phyloP scores from a whole-genome alignment of 2,888 invertebrate species.

The Noctua comes region DNA sequence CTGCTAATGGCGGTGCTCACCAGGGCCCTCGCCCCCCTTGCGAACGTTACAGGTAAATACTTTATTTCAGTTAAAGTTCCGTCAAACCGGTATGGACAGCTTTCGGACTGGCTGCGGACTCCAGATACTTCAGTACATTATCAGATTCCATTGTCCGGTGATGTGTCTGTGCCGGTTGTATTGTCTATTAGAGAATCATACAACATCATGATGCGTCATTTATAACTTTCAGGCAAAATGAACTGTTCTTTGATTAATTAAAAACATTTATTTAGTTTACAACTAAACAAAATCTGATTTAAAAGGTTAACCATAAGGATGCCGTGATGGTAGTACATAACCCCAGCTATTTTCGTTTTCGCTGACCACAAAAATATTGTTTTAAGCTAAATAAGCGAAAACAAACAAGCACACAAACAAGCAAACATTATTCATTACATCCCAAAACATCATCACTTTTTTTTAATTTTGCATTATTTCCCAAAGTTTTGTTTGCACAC shows the following conservation, averaged over 20 bases:
- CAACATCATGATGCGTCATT: neutral
- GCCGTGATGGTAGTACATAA: neutral
- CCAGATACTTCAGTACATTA: neutral
- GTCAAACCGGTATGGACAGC: neutral
- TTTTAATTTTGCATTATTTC: no score
- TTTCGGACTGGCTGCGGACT: neutral
- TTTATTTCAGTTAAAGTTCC: neutral
- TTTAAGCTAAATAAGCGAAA: no score
- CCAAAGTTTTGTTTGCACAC: no score
- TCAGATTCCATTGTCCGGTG: neutral
- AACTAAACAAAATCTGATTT: neutral
- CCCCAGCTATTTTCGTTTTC: neutral
- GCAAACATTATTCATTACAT: no score
- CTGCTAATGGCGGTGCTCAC: conserved; percentile 85
- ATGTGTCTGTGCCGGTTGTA: neutral
- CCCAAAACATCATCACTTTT: no score
- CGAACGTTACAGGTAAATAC: conserved; percentile 77
- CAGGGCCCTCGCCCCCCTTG: conserved; percentile 82
- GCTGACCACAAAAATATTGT: neutral
- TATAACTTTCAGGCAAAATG: neutral
- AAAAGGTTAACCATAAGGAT: neutral
- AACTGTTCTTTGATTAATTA: neutral
- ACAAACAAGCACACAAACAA: no score
- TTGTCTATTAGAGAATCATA: neutral
- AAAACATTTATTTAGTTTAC: neutral